phyloP scores from a whole-genome alignment of 2,888 invertebrate genomes.

The Apodemia mormo region DNA sequence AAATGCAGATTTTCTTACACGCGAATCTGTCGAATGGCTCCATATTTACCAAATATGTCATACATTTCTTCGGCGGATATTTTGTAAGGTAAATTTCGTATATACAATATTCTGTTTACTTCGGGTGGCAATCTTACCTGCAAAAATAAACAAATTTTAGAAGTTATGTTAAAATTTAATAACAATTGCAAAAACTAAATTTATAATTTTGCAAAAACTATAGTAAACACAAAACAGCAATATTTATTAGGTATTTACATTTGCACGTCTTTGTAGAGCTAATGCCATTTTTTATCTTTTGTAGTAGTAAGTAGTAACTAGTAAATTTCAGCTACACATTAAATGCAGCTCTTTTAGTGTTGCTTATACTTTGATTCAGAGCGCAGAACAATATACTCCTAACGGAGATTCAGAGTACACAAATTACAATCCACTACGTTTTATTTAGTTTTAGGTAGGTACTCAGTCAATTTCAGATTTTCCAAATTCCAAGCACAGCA shows the following conservation, averaged over 20 bases:
- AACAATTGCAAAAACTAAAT: neutral
- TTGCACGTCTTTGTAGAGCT: constrained; percentile 88
- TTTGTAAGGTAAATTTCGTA: constrained; percentile 98
- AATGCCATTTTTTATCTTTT: constrained; percentile 78
- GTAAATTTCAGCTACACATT: neutral
- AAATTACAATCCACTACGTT: too few relatives aligned
- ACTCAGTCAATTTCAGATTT: too few relatives aligned
- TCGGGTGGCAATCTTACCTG: constrained; percentile 98
- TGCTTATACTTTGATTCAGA: too few relatives aligned
- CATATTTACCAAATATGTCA: constrained; percentile 99
- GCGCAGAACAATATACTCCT: too few relatives aligned
- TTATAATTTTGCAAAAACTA: neutral
- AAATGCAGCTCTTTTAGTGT: neutral
- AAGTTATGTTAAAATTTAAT: neutral
- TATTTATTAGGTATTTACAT: constrained; percentile 80
- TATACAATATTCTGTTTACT: constrained; percentile 97
- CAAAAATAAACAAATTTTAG: neutral
- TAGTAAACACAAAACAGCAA: neutral
- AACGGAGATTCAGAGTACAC: too few relatives aligned
- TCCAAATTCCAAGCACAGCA: too few relatives aligned
- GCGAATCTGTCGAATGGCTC: constrained; percentile 98
- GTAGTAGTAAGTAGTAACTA: too few relatives aligned
- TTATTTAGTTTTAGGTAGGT: too few relatives aligned
- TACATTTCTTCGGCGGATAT: constrained; percentile 99
- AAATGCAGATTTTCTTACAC: constrained; percentile 85